Evolutionary conservation across 2,888 invertebrate genomes (phyloP).

Genomic region (Aleiodes alternator): DNA sequence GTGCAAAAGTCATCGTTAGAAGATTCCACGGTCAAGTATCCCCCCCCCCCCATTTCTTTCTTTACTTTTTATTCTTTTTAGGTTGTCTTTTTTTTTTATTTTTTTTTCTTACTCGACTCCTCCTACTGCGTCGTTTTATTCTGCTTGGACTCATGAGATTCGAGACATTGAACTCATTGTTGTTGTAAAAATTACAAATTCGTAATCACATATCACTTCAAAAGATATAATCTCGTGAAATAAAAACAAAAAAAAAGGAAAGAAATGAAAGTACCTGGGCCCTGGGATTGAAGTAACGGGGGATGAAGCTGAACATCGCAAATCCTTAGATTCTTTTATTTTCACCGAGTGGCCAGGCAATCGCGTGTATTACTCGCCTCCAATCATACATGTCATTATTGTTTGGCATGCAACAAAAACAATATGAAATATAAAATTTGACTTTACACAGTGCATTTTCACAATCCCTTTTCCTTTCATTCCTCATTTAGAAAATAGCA

Average conservation of each 20-base stretch:
- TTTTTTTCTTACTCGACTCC: slow-evolving; percentile 36
- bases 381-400: slow-evolving; percentile 22
- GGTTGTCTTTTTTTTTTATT: slow-evolving; percentile 36
- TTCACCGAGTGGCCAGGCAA: background rate
- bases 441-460: no score
- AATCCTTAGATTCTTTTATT: slow-evolving; percentile 1
- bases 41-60: slow-evolving; percentile 36
- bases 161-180: background rate
- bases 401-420: slow-evolving; percentile 10
- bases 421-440: no score
- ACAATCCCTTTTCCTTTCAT: no score
- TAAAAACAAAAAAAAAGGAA: no score
- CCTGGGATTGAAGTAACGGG: no score
- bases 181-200: no score
- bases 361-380: slow-evolving; percentile 9
- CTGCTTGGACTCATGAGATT: slow-evolving; percentile 36
- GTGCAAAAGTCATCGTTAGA: slow-evolving; percentile 68
- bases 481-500: no score
- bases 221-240: no score
- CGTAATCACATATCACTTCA: no score
- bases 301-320: no score
- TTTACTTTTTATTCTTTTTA: slow-evolving; percentile 31
- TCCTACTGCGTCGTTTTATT: slow-evolving; percentile 32
- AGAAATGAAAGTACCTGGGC: no score
- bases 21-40: slow-evolving; percentile 58